Evolutionary conservation across 1,140 invertebrate genomes (phyloP).

Genomic region (Drosophila kikkawai): DNA sequence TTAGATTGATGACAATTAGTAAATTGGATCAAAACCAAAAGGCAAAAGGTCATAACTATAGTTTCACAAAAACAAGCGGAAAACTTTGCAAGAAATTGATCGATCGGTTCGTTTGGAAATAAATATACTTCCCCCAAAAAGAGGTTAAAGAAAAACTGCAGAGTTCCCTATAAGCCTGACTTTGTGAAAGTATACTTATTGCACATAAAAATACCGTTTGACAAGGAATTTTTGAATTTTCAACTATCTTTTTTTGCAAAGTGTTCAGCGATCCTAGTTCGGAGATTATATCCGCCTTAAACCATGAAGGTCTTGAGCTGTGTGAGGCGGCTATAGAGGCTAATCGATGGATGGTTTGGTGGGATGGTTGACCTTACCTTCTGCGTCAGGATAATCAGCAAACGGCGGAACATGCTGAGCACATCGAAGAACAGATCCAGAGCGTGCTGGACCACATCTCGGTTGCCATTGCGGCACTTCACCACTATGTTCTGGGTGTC

Average conservation of each 20-base stretch:
- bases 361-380: constrained; percentile 88
- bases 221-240: constrained; percentile 23
- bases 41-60: constrained; percentile 69
- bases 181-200: constrained; percentile 81
- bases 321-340: constrained; percentile 31
- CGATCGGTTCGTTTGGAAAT: constrained; percentile 49
- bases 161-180: constrained; percentile 20
- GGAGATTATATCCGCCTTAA: constrained; percentile 35
- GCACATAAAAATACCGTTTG: constrained; percentile 51
- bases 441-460: constrained; percentile 96
- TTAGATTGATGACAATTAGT: constrained; percentile 6
- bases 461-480: constrained; percentile 94
- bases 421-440: constrained; percentile 97
- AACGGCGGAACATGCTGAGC: constrained; percentile 94
- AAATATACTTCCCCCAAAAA: constrained; percentile 61
- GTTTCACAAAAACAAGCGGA: constrained; percentile 66
- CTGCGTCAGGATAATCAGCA: constrained; percentile 94
- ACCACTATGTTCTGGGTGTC: constrained; percentile 98
- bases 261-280: constrained; percentile 42
- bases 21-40: constrained; percentile 1
- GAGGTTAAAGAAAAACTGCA: constrained; percentile 3
- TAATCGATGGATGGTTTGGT: not conserved
- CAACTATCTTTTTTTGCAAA: constrained; percentile 44
- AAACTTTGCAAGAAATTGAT: constrained; percentile 39
- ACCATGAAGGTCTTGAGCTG: constrained; percentile 78